Evolutionary conservation across 2,113 vertebrate genomes (phyloP), one percentile per base, ranked within the genome.

Genomic region (Callaeas wilsoni): DNA sequence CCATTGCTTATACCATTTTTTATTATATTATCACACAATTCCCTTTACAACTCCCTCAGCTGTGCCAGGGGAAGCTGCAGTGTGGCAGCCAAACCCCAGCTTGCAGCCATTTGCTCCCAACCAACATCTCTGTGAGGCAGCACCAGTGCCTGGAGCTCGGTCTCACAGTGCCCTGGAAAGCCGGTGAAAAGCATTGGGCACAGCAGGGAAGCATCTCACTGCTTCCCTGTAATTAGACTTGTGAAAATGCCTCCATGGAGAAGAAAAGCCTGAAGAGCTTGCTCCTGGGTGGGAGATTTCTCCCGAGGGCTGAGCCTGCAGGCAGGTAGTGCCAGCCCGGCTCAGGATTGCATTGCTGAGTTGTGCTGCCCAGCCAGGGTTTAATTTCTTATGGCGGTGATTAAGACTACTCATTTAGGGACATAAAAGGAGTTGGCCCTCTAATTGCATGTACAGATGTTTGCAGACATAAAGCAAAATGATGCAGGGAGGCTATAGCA

Each of bases 401-500:
- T 97, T 96, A 95, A 95, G 81, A 39, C 80, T 76, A 25, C 88
- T 94, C 88, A 91, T 97, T 95, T 96, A 95, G 90, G 86, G 92
- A 92, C 80, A 68, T 93, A 90, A 97, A 95, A 96, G 92, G 90
- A 93, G 92, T 84, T 84, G 77, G 87, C 90, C 87, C 29, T 94
- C 73, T 93, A 96, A 96, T 82, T 96, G 95, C 65, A 18, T 55
- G 4, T 94, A 47, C 94, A 94, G 92, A 87, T 94, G 92, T 96
- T 97, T 89, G 46, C 90, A 95, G 92, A 71, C 95, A 81, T 95
- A 96, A 93, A 95, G 69, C 86, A 93, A 90, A 92, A 93, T 55
- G 84, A 96, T 71, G 86, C 57, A 71, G 81, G 90, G 88, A 95
- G 57, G 62, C 68, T 93, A 0, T 16, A 39, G 52, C 80, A 30